phyloP scores from a whole-genome alignment of 1,140 invertebrate species.

The Calliphora vicina region DNA sequence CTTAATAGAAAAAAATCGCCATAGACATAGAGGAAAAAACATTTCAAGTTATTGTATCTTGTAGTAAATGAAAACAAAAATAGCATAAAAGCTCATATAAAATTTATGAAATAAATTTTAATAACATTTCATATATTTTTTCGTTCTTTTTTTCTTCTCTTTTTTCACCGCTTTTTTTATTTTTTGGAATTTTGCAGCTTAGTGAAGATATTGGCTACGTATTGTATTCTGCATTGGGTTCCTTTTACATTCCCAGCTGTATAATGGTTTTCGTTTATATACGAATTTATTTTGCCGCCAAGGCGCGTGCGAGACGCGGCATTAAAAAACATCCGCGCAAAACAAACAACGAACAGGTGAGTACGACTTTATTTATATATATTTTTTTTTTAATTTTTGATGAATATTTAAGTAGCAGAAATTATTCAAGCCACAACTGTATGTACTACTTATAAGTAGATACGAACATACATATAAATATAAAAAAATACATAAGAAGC shows the following conservation, averaged over 20 bases:
- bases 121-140: conserved; percentile 3
- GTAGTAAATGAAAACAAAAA: not conserved
- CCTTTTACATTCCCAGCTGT: conserved; percentile 98
- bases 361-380: conserved; percentile 22
- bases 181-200: too few species aligned
- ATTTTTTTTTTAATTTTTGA: not conserved
- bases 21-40: too few species aligned
- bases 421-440: not conserved
- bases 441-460: too few species aligned
- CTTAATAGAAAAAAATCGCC: too few species aligned
- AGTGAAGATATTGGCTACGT: conserved; percentile 97
- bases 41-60: too few species aligned
- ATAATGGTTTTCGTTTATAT: conserved; percentile 99
- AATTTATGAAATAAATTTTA: conserved; percentile 32
- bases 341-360: conserved; percentile 68
- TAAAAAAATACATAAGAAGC: too few species aligned
- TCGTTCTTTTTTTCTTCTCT: not conserved
- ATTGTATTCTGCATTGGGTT: conserved; percentile 95
- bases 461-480: too few species aligned
- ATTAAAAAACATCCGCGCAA: conserved; percentile 80
- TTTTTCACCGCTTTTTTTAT: too few species aligned
- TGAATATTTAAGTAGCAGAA: not conserved
- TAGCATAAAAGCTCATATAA: not conserved
- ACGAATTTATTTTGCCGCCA: conserved; percentile 96
- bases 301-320: conserved; percentile 84